Conservation (phyloP, 2,797 vertebrate species). For the Centroberyx gerrardi region DNA sequence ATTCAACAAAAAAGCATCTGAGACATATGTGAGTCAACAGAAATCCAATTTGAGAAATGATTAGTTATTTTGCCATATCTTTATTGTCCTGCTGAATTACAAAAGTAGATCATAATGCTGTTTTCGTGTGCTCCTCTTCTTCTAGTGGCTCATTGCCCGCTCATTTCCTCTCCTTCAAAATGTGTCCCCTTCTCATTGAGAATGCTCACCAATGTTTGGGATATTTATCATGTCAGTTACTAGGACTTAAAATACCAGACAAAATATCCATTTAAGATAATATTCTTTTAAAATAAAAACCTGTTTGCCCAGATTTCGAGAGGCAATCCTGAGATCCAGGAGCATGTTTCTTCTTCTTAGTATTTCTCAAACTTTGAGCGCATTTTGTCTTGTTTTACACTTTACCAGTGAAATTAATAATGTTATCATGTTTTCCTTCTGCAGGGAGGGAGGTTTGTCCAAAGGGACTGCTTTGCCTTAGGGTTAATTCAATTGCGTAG, state of each 20-base stretch:
- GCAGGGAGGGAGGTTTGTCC: conserved; percentile 20
- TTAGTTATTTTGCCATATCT: not conserved
- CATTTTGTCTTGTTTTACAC: conserved; percentile 44
- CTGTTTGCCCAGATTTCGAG: not conserved
- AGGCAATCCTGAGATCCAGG: conserved; percentile 1
- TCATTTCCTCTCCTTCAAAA: too few relatives aligned
- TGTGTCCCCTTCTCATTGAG: too few relatives aligned
- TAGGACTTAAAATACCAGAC: not conserved
- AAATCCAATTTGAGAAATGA: not conserved
- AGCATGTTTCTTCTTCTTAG: conserved; percentile 32
- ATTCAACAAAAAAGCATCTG: not conserved
- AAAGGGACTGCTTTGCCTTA: conserved; percentile 21
- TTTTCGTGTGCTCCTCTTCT: too few relatives aligned
- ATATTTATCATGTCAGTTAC: not conserved
- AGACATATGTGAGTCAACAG: not conserved
- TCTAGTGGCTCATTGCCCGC: too few relatives aligned
- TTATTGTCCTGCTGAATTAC: too few relatives aligned
- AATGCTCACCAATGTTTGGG: too few relatives aligned
- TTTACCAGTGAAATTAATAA: conserved; percentile 41
- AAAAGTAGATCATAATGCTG: too few relatives aligned
- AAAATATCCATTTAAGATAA: not conserved
- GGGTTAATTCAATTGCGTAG: conserved; percentile 20
- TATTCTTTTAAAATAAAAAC: too few relatives aligned
- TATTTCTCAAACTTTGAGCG: conserved; percentile 39
- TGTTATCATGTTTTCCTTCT: conserved; percentile 20